These are phyloP conservation scores for Acinonyx jubatus DNA, from an alignment of 2,113 vertebrate species.

Conservation along the genomic window DNA sequence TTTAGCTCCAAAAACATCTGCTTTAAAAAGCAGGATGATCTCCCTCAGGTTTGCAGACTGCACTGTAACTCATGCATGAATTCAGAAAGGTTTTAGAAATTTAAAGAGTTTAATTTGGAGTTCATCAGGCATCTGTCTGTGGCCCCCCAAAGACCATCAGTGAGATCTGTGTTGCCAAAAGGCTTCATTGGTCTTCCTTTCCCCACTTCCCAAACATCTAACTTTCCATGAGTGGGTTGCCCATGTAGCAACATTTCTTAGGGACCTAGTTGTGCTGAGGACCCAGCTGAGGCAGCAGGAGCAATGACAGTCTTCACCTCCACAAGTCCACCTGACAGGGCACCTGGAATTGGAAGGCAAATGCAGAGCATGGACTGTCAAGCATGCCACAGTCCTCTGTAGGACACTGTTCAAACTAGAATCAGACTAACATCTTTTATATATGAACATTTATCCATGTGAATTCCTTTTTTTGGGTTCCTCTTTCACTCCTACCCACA, in stretches of 20 bases:
- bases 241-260: background rate
- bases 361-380: background rate
- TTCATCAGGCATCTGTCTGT: slow-evolving; percentile 12
- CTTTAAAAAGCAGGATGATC: slow-evolving; percentile 18
- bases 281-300: background rate
- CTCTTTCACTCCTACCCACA: slow-evolving; percentile 73
- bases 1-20: slow-evolving; percentile 7
- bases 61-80: slow-evolving; percentile 40
- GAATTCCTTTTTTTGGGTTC: slow-evolving; percentile 65
- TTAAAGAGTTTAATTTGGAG: slow-evolving; percentile 35
- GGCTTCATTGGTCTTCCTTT: background rate
- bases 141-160: background rate
- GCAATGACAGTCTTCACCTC: background rate
- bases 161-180: background rate
- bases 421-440: slow-evolving; percentile 31
- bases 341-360: background rate
- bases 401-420: slow-evolving; percentile 41
- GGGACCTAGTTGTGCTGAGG: background rate
- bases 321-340: no score
- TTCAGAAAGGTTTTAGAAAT: slow-evolving; percentile 31
- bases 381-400: background rate
- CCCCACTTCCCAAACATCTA: background rate
- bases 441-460: slow-evolving; percentile 66
- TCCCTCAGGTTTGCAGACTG: slow-evolving; percentile 32
- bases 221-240: background rate